Conservation (phyloP, 2,888 invertebrate species). For the Ormyrus rosae region DNA sequence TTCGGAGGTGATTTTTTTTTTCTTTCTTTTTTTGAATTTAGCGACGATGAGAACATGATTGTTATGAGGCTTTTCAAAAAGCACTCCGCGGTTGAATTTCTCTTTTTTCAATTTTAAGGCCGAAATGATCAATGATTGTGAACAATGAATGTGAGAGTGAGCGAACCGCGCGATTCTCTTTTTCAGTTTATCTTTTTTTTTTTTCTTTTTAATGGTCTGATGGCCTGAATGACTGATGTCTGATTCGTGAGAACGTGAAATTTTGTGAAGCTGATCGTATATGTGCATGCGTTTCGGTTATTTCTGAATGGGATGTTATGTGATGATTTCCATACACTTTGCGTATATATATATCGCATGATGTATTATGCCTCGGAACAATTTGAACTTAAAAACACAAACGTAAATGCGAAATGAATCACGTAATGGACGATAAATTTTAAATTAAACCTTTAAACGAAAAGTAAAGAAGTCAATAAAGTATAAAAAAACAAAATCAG, state of each 20-base stretch:
- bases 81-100: constrained; percentile 2
- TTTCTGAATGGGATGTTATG: constrained; percentile 29
- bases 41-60: neutral
- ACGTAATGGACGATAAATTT: too few relatives aligned
- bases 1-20: constrained; percentile 10
- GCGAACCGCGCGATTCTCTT: constrained; percentile 65
- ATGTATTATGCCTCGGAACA: constrained; percentile 28
- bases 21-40: constrained; percentile 27
- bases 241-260: constrained; percentile 52
- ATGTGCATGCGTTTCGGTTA: constrained; percentile 45
- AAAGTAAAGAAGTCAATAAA: too few relatives aligned
- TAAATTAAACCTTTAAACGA: too few relatives aligned
- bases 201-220: constrained; percentile 26
- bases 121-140: constrained; percentile 61
- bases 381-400: too few relatives aligned
- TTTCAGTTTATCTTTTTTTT: constrained; percentile 19
- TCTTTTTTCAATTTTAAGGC: constrained; percentile 39
- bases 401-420: too few relatives aligned
- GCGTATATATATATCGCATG: constrained; percentile 10
- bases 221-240: constrained; percentile 53
- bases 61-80: neutral
- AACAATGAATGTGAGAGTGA: constrained; percentile 67
- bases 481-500: too few relatives aligned
- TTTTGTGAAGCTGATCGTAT: constrained; percentile 54
- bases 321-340: constrained; percentile 40